phyloP scores from a whole-genome alignment of 2,888 invertebrate genomes.

The Drosophila nr. medialis region DNA sequence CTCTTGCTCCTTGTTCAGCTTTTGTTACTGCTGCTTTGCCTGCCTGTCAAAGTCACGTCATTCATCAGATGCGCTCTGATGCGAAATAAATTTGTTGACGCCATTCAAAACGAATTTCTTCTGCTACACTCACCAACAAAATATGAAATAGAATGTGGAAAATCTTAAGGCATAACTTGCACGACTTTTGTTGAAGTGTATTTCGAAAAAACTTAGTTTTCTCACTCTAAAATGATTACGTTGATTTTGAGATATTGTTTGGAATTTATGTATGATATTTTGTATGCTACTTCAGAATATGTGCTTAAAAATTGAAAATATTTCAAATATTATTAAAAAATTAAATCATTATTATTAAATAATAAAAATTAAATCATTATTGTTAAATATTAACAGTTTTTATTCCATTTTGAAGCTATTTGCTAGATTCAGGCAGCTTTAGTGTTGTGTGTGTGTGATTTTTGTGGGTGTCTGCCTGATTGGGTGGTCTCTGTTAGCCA shows the following conservation, averaged over 20 bases:
- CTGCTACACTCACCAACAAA: background rate
- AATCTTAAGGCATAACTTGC: background rate
- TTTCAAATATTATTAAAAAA: background rate
- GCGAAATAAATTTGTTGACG: constrained; percentile 72
- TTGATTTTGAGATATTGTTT: too few relatives aligned
- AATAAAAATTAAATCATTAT: background rate
- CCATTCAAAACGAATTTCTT: constrained; percentile 62
- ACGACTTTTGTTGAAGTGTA: background rate
- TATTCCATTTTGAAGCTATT: background rate
- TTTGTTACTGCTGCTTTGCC: constrained; percentile 19
- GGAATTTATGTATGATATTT: background rate
- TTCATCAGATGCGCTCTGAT: constrained; percentile 70
- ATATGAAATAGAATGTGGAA: background rate
- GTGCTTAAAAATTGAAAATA: background rate
- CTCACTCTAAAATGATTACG: background rate
- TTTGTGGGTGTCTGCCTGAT: constrained; percentile 4
- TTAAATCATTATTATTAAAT: background rate
- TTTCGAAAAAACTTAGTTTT: background rate
- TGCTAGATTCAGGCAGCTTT: background rate
- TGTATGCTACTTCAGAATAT: background rate
- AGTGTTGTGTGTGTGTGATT: background rate
- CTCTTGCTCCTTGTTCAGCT: constrained; percentile 12
- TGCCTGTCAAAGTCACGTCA: constrained; percentile 67
- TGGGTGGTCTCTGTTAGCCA: constrained; percentile 42
- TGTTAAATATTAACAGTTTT: too few relatives aligned